Evolutionary conservation across 2,888 invertebrate genomes (phyloP), one percentile per base, ranked within the genome.

Genomic region (Lamellibrachia columna): DNA sequence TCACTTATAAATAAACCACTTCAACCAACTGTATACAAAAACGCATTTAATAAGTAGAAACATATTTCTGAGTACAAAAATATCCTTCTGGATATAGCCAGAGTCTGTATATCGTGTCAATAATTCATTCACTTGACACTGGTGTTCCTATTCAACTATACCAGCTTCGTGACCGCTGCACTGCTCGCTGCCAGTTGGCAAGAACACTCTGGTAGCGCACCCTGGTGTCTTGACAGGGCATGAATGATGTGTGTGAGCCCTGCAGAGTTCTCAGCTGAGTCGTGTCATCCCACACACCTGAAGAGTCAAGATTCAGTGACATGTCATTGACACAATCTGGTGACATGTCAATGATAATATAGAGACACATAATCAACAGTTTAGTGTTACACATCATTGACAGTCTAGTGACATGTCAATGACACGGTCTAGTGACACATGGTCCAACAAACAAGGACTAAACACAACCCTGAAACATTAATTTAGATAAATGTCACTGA

Each of bases 251-350:
- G 28, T 98, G 97, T 15, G 98, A 96, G 95, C 97, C 97, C 52
- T 97, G 97, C 92, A 98, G 96, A 9, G 97, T 95, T 93, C 97
- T 96, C 53, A 98, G 95, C 94, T 98, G 98, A 3, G 97, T 97
- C 95, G 97, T 97, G 92, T 97, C 97, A 94, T 97, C 97, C 98
- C 98, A 98, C 93, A 98, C 97, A 94, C 98, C 98, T 98, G 75
- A 75, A 75, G 75, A 75, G 40, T 40, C 40, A 40, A 15, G n/a
- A 75, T 15, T 22, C 3, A 58, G 58, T 58, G 58, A 58, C 58
- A 58, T 15, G 7, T 58, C 58, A 58, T 7, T 11, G 58, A 8
- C 8, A 58, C 8, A 58, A 8, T 2, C 58, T 58, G 58, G 15
- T 7, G 58, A 58, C 58, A 96, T 22, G 95, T 11, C 1, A 91